Base-by-base conservation (phyloP, 2,888 invertebrate genomes). In the Phytoseiulus persimilis region DNA sequence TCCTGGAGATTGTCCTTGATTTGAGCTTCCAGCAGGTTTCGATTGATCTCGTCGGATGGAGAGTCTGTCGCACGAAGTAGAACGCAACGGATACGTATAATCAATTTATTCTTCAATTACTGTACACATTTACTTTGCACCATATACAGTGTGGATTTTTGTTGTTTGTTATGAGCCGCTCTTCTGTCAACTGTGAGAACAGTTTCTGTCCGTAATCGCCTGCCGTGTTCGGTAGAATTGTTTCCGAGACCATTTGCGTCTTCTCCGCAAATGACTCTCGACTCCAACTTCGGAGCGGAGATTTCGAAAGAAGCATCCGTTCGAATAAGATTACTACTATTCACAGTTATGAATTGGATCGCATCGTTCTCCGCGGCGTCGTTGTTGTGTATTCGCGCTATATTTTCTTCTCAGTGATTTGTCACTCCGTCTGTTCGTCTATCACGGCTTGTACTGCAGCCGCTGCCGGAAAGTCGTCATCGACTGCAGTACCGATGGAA, bases 91-190 rank as follows among this genome's bases (percentile, higher is more conserved):
- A 28, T 87, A 87, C 87, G 87, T 87, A 87, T 87, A n/a, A 87
- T 87, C 87, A 87, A 87, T 87, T 87, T 87, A 87, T 87, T 87
- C 33, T 45, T 87, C 87, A 87, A 45, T 87, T 87, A 32, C 87
- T 87, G 87, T 87, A 87, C 87, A 87, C 87, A 87, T 87, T 87
- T 87, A 87, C 87, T 87, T 87, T 87, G 87, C 87, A 87, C 87
- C 87, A 87, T 87, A 87, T 87, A 87, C 87, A 87, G 87, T 45
- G 87, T 32, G 32, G 32, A 39, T 87, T 87, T 33, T 87, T 87
- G 87, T 87, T 39, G 87, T 87, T 33, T 87, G 87, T 87, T 87
- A 87, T 87, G 87, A 87, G 87, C 87, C 87, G 28, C 33, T 33
- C 45, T 23, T 65, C 65, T 28, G 14, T 65, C 65, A 65, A 65